Conservation (phyloP, 1,140 invertebrate species). For the Drosophila athabasca region DNA sequence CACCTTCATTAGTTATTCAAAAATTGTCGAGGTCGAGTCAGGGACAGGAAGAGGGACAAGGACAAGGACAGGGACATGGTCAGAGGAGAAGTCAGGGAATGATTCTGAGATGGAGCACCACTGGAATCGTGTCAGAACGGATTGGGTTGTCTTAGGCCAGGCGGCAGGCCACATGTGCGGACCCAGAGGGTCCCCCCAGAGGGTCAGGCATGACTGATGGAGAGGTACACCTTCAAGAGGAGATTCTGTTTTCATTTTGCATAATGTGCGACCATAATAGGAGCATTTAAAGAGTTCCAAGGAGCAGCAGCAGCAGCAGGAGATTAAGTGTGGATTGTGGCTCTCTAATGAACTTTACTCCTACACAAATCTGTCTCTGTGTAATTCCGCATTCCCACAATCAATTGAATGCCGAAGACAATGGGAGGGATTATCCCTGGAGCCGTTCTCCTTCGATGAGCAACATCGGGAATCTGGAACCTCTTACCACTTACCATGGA, state of each 20-base stretch:
- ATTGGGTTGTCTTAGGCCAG: conserved; percentile 47
- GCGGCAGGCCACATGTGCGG: conserved; percentile 54
- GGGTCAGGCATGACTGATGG: conserved; percentile 9
- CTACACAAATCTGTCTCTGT: too few relatives aligned
- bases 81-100: not conserved
- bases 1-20: conserved; percentile 81
- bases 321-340: not conserved
- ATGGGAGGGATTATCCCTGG: conserved; percentile 14
- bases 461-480: not conserved
- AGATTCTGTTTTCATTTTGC: conserved; percentile 10
- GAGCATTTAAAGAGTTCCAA: conserved; percentile 17
- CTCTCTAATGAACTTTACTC: not conserved
- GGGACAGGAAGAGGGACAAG: not conserved
- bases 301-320: too few relatives aligned
- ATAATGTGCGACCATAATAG: too few relatives aligned
- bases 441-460: not conserved
- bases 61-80: not conserved
- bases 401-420: conserved; percentile 34
- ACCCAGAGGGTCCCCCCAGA: conserved; percentile 14
- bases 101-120: conserved; percentile 43
- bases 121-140: conserved; percentile 68
- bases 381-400: not conserved
- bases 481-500: not conserved
- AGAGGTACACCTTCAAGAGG: conserved; percentile 18
- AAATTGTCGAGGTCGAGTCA: conserved; percentile 59